Conservation (phyloP, 2,113 vertebrate genomes). For the Pedionomus torquatus region DNA sequence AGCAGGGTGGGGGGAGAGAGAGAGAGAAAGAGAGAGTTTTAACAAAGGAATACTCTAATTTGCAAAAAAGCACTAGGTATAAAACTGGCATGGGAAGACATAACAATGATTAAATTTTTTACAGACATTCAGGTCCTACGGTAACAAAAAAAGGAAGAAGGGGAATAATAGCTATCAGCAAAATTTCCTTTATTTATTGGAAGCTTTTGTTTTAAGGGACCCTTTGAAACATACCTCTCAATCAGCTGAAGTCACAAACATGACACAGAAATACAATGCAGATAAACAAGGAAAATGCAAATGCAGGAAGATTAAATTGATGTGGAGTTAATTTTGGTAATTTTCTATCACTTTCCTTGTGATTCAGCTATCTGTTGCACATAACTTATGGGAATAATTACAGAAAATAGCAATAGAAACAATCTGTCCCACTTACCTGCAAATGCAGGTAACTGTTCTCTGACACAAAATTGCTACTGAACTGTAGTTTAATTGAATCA, state of each 20-base stretch:
- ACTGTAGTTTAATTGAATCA: not conserved
- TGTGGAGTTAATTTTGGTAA: not conserved
- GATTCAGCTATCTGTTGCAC: not conserved
- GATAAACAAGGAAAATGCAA: conserved; percentile 3
- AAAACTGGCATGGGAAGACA: conserved; percentile 25
- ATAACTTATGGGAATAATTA: not conserved
- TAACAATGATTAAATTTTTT: conserved; percentile 36
- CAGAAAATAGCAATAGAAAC: not conserved
- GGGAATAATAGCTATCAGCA: conserved; percentile 15
- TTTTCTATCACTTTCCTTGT: not conserved
- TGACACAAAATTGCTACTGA: not conserved
- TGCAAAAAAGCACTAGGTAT: conserved; percentile 26
- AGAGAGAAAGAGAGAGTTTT: conserved; percentile 22
- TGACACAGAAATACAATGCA: not conserved
- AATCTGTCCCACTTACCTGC: not conserved
- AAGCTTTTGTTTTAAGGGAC: conserved; percentile 38
- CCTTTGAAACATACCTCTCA: conserved; percentile 66
- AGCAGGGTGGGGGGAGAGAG: too few species aligned
- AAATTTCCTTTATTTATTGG: not conserved
- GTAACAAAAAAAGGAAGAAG: not conserved
- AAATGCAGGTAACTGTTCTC: conserved; percentile 29
- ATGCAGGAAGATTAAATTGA: not conserved
- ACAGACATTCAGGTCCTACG: conserved; percentile 27
- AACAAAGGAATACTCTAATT: conserved; percentile 51
- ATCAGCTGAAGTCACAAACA: conserved; percentile 25